Evolutionary conservation across 1,140 invertebrate species (phyloP), one percentile per base, ranked within the genome.

Genomic region (Stegodyphus dumicola): DNA sequence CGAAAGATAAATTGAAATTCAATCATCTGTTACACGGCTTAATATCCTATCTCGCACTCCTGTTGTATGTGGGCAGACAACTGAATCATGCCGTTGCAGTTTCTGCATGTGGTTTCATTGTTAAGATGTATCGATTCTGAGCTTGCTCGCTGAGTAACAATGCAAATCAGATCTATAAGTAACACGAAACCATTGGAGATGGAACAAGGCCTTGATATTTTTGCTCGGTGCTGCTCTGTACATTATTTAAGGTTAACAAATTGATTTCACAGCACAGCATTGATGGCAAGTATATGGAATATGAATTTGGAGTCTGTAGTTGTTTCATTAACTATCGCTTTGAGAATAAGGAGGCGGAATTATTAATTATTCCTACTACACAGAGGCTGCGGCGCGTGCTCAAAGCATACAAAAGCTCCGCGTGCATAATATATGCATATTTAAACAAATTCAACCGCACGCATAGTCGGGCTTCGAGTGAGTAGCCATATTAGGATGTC

Each of bases 321-420:
- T 76, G 73, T 85, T 85, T 85, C 81, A 85, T 85, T 85, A 85
- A 85, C 73, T 85, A 85, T 77, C 74, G 81, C 81, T 85, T 85
- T 67, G 52, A 85, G 81, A 75, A 71, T 54, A 75, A n/a, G 80
- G 80, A 53, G 60, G 64, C 53, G 64, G 66, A 69, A 85, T 85
- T 85, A 85, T 85, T 85, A 85, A 85, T 85, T 85, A 85, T 85
- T 51, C 71, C 71, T 49, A 17, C 70, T 48, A 75, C 70, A 15
- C 48, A 64, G 74, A n/a, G 73, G 80, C 67, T 65, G 71, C n/a
- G 71, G 18, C 80, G 67, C 71, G 70, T 83, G 80, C 71, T 80
- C 67, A 80, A 71, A 71, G 77, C 67, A 49, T 74, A 84, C 80
- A 84, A 84, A 84, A 76, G 81, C 18, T 13, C 33, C 73, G 79